Base-by-base conservation (phyloP, 2,888 invertebrate species). In the Harpagoxenus sublaevis region DNA sequence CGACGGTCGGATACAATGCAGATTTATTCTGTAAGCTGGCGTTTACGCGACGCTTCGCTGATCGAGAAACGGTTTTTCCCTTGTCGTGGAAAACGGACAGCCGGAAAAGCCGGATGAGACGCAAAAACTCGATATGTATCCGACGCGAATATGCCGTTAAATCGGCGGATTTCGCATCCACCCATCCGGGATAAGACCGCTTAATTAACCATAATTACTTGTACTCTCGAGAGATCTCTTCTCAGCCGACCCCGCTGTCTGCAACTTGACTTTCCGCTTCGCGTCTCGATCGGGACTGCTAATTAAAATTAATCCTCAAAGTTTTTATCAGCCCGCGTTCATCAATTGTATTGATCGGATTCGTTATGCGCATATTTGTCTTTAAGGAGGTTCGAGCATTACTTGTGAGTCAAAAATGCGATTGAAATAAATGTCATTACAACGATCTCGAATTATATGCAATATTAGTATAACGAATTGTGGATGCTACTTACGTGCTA, bases 161-260 rank as follows among this genome's bases (percentile, higher is more conserved):
- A 39, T 35, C 39, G 23, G 2, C 5, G 35, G 39, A 15, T 57
- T 71, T 71, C 15, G 78, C 45, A 57, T 18, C 18, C 74, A 79
- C 3, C 48, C 74, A 39, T 18, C 35, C 48, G 74, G 45, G 57
- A 73, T 81, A 73, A 74, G 75, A 60, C 35, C 28, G 57, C 70
- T 81, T 74, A 74, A 81, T 81, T 81, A 42, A 74, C 60, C 75
- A 73, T 81, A 81, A 81, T 81, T 73, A 74, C 35, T 73, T 60
- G 60, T 81, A 60, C 23, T 48, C 60, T 74, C 79, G 9, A 28
- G 48, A 79, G 57, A 73, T 60, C 74, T 60, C 73, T 71, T 31
- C 66, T 71, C 45, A 35, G 23, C 55, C 71, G 57, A 18, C 60
- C 53, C 42, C 28, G 57, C 74, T 35, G 57, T 68, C 70, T 74